Evolutionary conservation across 2,113 vertebrate species (phyloP).

Genomic region (Syrrhaptes paradoxus): DNA sequence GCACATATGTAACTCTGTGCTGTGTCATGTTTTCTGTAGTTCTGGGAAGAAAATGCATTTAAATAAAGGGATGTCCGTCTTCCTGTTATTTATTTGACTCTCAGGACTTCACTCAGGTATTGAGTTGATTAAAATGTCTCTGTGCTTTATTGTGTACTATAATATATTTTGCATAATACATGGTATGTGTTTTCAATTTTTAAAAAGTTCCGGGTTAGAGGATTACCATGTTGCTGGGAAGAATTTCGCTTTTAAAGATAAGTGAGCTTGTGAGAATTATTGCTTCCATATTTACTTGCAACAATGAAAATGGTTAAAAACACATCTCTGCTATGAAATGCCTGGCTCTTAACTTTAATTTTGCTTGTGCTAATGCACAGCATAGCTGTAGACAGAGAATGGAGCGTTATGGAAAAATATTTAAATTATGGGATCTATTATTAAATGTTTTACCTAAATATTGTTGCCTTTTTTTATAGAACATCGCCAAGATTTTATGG

Average conservation of each 20-base stretch:
- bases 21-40: background rate
- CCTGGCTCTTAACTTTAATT: conserved; percentile 13
- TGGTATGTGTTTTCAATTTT: background rate
- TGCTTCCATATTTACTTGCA: conserved; percentile 60
- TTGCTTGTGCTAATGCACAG: background rate
- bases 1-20: background rate
- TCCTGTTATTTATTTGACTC: background rate
- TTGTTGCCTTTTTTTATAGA: background rate
- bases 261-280: conserved; percentile 49
- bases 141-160: background rate
- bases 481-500: background rate
- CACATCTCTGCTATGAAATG: background rate
- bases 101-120: background rate
- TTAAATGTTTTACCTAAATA: background rate
- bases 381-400: background rate
- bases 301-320: conserved; percentile 58
- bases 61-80: background rate
- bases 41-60: background rate
- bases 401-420: background rate
- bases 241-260: conserved; percentile 53
- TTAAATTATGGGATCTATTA: background rate
- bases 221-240: conserved; percentile 3
- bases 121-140: background rate
- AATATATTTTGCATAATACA: background rate
- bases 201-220: conserved; percentile 11